A percentile compares a stretch with the other conserved stretches of the same genome.
Evolutionary conservation across 2,797 vertebrate species (phyloP).

Genomic region (Hafferia zeledoni): DNA sequence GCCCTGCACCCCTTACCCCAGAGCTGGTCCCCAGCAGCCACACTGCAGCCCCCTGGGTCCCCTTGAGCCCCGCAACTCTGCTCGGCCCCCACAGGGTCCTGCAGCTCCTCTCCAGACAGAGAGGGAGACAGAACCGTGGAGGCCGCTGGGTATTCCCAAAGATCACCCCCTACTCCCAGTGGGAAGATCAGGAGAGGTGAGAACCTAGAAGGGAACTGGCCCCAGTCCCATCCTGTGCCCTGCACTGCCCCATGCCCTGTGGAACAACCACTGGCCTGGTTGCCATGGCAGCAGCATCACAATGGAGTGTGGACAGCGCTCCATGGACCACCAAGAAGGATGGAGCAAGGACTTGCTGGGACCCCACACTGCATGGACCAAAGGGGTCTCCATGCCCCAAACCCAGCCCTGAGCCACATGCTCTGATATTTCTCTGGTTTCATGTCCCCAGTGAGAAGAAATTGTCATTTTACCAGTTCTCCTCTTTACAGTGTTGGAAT

Average conservation of each 20-base stretch:
- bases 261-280: neutral
- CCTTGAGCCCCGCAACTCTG: rapidly evolving
- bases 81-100: neutral
- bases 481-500: neutral
- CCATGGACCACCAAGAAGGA: neutral
- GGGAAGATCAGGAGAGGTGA: neutral
- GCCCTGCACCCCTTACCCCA: neutral
- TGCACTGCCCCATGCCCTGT: neutral
- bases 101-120: neutral
- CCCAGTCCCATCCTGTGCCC: neutral
- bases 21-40: neutral
- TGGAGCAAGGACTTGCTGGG: neutral
- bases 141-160: rapidly evolving
- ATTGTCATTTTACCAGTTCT: rapidly evolving
- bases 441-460: rapidly evolving
- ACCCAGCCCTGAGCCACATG: neutral
- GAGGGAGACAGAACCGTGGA: rapidly evolving
- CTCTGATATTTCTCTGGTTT: neutral
- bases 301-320: rapidly evolving
- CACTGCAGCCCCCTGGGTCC: rapidly evolving
- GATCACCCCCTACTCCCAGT: neutral
- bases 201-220: neutral
- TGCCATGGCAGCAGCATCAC: neutral
- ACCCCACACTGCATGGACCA: rapidly evolving
- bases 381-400: neutral